phyloP scores from a whole-genome alignment of 2,888 invertebrate genomes.

The Folsomia candida region DNA sequence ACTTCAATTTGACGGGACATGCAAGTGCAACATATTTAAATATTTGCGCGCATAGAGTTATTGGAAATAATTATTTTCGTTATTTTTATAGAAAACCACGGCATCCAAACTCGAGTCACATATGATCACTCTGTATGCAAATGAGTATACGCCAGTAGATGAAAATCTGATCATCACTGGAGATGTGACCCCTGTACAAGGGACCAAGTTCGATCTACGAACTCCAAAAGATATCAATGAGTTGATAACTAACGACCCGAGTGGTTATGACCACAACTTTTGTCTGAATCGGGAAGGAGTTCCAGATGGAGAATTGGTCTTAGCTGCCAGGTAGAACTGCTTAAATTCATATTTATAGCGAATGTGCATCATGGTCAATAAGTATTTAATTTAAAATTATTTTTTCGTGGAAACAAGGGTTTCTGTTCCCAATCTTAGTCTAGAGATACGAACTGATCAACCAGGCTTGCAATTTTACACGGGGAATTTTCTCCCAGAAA shows the following conservation, averaged over 20 bases:
- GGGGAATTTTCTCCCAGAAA: slow-evolving; percentile 66
- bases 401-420: too few relatives aligned
- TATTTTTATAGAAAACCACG: slow-evolving; percentile 61
- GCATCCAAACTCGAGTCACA: slow-evolving; percentile 71
- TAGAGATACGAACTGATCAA: slow-evolving; percentile 81
- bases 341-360: too few relatives aligned
- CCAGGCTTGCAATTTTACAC: slow-evolving; percentile 91
- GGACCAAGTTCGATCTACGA: slow-evolving; percentile 72
- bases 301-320: slow-evolving; percentile 44
- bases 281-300: slow-evolving; percentile 65
- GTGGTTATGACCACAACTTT: slow-evolving; percentile 79
- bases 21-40: slow-evolving; percentile 57
- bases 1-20: slow-evolving; percentile 91
- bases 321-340: not conserved
- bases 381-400: too few relatives aligned
- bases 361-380: not conserved
- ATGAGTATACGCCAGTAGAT: slow-evolving; percentile 71
- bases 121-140: slow-evolving; percentile 69
- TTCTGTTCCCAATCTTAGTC: slow-evolving; percentile 17
- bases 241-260: slow-evolving; percentile 62
- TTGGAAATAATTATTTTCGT: too few relatives aligned
- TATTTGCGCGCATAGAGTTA: too few relatives aligned
- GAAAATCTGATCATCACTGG: slow-evolving; percentile 72
- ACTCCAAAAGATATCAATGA: slow-evolving; percentile 62
- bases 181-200: slow-evolving; percentile 68